These are phyloP conservation scores for Arenaria interpres DNA, from an alignment of 2,113 vertebrate genomes.

Conservation along the genomic window DNA sequence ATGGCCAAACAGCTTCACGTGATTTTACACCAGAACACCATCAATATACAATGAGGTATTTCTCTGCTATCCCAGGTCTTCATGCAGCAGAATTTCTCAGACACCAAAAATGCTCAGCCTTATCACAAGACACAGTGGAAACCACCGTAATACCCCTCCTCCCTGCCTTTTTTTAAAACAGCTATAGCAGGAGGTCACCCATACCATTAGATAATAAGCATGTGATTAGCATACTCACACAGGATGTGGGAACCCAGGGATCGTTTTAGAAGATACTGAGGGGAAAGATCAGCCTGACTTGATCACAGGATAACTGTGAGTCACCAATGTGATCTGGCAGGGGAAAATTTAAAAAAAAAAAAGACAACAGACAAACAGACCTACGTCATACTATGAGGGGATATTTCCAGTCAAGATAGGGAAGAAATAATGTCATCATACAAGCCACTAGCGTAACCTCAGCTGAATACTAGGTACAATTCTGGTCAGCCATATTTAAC, in stretches of 20 bases:
- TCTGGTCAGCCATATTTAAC: neutral
- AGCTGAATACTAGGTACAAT: neutral
- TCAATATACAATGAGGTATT: neutral
- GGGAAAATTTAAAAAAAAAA: neutral
- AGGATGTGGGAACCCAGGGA: conserved; percentile 66
- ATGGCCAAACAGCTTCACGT: neutral
- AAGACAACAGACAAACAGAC: neutral
- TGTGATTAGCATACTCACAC: conserved; percentile 50
- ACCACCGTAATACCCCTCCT: neutral
- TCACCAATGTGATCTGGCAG: conserved; percentile 22
- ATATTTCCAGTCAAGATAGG: neutral
- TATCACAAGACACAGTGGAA: conserved; percentile 40
- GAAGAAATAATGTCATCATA: neutral
- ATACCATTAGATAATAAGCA: conserved; percentile 12
- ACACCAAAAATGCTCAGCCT: neutral
- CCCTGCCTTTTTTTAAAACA: neutral
- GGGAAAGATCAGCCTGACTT: conserved; percentile 29
- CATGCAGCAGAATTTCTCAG: neutral
- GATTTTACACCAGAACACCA: neutral
- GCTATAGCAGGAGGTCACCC: conserved; percentile 1
- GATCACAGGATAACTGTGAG: conserved; percentile 51
- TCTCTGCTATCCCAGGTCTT: neutral
- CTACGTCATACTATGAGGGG: neutral
- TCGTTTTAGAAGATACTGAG: neutral
- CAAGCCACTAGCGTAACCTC: neutral